Conservation (phyloP, 2,797 vertebrate species). For the Tympanoctomys barrerae region DNA sequence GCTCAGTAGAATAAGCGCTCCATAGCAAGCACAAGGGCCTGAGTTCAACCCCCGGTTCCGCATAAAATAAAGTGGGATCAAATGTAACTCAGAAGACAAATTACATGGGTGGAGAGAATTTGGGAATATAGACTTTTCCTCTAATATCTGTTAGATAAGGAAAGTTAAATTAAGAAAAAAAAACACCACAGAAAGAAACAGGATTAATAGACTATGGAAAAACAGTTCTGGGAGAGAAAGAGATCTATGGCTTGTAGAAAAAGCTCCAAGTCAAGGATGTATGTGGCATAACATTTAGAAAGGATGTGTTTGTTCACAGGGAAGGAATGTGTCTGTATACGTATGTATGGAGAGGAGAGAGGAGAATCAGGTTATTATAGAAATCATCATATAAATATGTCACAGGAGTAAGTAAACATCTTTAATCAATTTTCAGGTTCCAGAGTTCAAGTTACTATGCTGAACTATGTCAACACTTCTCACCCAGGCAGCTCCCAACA, state of each 20-base stretch:
- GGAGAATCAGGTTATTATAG: background rate
- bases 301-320: background rate
- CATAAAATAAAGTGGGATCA: background rate
- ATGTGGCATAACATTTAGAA: background rate
- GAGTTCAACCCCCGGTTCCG: too few species aligned
- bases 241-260: background rate
- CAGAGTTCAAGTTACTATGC: background rate
- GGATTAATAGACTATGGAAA: background rate
- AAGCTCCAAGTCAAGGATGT: background rate
- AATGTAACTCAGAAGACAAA: slow-evolving; percentile 11
- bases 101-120: background rate
- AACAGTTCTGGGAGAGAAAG: background rate
- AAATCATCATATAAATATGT: background rate
- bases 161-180: background rate
- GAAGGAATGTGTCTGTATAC: background rate
- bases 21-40: too few species aligned
- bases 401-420: slow-evolving; percentile 16
- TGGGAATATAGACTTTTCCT: background rate
- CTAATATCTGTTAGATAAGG: background rate
- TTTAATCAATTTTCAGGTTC: slow-evolving; percentile 65
- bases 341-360: too few species aligned
- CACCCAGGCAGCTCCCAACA: background rate
- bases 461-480: slow-evolving; percentile 53
- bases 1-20: too few species aligned
- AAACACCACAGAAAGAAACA: background rate